Conservation (phyloP, 2,888 invertebrate genomes). For the Yponomeuta malinellus region DNA sequence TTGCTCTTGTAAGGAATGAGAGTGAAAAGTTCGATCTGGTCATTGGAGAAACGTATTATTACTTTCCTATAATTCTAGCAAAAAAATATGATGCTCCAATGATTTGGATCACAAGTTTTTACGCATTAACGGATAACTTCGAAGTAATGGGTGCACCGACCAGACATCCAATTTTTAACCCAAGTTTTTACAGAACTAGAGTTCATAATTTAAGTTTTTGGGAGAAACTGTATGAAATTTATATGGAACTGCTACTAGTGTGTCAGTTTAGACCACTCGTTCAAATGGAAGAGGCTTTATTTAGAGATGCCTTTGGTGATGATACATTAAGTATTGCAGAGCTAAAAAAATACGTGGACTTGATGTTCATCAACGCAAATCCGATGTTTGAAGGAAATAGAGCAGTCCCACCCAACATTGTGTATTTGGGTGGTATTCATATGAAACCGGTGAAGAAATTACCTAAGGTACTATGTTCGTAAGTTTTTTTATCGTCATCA, state of each 20-base stretch:
- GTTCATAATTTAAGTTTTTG: slow-evolving; percentile 2
- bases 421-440: slow-evolving; percentile 12
- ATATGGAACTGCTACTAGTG: not conserved
- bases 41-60: too few species aligned
- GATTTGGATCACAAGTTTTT: slow-evolving; percentile 6
- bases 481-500: too few species aligned
- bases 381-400: slow-evolving; percentile 10
- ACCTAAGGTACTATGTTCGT: not conserved
- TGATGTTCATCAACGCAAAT: slow-evolving; percentile 9
- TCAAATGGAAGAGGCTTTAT: not conserved
- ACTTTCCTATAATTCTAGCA: not conserved
- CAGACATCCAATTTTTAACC: slow-evolving; percentile 2
- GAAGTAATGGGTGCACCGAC: not conserved
- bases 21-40: too few species aligned
- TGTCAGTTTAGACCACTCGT: not conserved
- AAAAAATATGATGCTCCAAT: slow-evolving; percentile 7
- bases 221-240: slow-evolving; percentile 2
- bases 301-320: not conserved
- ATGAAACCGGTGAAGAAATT: slow-evolving; percentile 8
- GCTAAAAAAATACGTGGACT: not conserved
- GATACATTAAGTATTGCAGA: not conserved
- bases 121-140: not conserved
- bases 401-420: slow-evolving; percentile 8
- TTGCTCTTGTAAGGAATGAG: too few species aligned
- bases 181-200: slow-evolving; percentile 3